A percentile compares a stretch with the other conserved stretches of the same genome.
These are phyloP conservation scores for Dromiciops gliroides DNA, from an alignment of 2,113 vertebrate species.

Conservation along the genomic window DNA sequence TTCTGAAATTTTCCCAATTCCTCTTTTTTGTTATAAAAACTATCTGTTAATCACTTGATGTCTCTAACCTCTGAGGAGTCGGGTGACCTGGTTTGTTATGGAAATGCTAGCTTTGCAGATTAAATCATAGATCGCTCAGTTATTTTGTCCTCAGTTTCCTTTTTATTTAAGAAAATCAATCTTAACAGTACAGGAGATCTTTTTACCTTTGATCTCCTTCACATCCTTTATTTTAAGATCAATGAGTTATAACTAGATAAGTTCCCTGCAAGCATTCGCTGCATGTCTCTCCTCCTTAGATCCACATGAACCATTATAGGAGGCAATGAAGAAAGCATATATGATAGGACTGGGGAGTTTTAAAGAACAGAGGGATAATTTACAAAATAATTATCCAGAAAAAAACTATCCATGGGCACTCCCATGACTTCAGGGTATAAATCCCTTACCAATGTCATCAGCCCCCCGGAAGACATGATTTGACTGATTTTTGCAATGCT, in stretches of 20 bases:
- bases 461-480: background rate
- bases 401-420: background rate
- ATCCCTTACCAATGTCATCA: background rate
- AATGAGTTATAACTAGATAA: background rate
- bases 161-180: too few relatives aligned
- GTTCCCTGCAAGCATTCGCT: background rate
- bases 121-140: too few relatives aligned
- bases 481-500: background rate
- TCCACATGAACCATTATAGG: background rate
- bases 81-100: too few relatives aligned
- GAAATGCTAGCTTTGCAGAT: too few relatives aligned
- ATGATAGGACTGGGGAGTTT: background rate
- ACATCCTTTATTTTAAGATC: background rate
- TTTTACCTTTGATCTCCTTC: too few relatives aligned
- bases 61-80: too few relatives aligned
- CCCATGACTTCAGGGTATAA: background rate
- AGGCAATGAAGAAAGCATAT: background rate
- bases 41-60: too few relatives aligned
- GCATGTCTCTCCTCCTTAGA: background rate
- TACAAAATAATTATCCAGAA: background rate
- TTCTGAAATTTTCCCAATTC: too few relatives aligned
- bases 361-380: background rate
- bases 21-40: too few relatives aligned
- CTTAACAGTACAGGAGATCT: too few relatives aligned
- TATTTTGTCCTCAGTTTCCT: too few relatives aligned